These are phyloP conservation scores for Pristionchus arcanus DNA, from an alignment of 2,888 invertebrate species.

Conservation along the genomic window DNA sequence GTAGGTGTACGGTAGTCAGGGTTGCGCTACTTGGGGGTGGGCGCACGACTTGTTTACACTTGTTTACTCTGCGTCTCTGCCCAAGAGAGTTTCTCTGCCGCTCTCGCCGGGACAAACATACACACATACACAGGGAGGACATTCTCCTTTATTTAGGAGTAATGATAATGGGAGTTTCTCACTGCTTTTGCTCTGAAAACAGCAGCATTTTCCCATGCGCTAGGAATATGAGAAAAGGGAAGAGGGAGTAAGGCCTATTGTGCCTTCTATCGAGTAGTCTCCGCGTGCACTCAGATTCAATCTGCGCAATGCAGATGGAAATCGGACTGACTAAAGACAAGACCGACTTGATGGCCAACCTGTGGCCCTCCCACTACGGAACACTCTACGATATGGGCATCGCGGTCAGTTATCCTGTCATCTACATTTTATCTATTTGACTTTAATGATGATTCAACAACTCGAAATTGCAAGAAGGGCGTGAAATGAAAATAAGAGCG, in stretches of 20 bases:
- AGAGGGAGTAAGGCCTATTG: not conserved
- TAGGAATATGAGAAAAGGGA: not conserved
- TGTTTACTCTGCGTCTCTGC: too few species aligned
- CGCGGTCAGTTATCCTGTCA: not conserved
- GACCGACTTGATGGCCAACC: conserved; percentile 19
- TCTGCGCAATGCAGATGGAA: conserved; percentile 21
- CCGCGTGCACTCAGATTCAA: not conserved
- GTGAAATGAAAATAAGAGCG: too few species aligned
- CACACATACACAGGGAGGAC: too few species aligned
- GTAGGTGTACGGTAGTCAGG: too few species aligned
- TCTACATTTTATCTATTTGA: not conserved
- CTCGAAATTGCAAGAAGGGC: too few species aligned
- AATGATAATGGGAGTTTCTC: not conserved
- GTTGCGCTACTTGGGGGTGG: too few species aligned
- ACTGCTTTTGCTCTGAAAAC: not conserved
- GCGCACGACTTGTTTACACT: too few species aligned
- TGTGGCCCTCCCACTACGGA: conserved; percentile 53
- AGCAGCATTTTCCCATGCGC: not conserved
- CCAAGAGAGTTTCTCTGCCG: too few species aligned
- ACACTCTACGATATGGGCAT: conserved; percentile 52
- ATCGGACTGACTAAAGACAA: conserved; percentile 5
- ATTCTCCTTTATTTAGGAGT: too few species aligned
- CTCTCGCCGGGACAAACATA: too few species aligned
- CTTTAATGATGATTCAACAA: not conserved
- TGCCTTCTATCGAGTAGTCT: not conserved